These are phyloP conservation scores for Pluvianellus socialis DNA, from an alignment of 2,113 vertebrate genomes.

Conservation along the genomic window DNA sequence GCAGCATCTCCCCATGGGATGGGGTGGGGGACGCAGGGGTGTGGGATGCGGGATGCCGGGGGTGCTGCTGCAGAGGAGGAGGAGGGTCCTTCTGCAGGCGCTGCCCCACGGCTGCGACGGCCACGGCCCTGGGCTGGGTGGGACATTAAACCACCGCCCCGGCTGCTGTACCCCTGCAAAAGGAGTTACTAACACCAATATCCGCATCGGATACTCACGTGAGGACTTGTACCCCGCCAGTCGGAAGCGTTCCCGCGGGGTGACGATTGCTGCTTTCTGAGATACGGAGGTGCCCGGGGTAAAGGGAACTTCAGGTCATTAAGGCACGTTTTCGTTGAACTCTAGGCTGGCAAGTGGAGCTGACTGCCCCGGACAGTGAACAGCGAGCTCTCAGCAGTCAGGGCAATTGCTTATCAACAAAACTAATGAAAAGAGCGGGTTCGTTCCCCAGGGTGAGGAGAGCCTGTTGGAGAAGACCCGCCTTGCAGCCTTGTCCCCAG, in stretches of 20 bases:
- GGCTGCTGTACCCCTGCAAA: neutral
- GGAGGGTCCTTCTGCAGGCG: neutral
- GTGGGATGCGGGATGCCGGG: too few relatives aligned
- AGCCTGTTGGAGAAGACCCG: neutral
- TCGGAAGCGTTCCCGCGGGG: rapidly evolving
- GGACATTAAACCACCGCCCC: neutral
- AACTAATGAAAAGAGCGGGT: neutral
- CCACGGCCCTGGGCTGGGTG: neutral
- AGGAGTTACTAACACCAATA: neutral
- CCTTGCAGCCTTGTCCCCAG: rapidly evolving
- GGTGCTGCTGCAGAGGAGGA: too few relatives aligned
- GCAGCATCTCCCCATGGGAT: neutral
- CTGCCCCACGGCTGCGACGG: rapidly evolving
- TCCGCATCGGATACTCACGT: neutral
- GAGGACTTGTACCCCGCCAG: neutral
- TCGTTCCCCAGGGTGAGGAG: neutral
- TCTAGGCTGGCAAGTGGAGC: neutral
- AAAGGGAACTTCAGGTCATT: neutral
- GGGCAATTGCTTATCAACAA: neutral
- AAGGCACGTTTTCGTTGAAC: neutral
- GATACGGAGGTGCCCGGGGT: neutral
- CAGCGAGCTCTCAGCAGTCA: neutral
- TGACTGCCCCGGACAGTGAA: neutral
- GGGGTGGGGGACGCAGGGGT: neutral
- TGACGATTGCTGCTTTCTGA: neutral